Base-by-base conservation (phyloP, 2,113 vertebrate genomes). In the Petromus typicus region DNA sequence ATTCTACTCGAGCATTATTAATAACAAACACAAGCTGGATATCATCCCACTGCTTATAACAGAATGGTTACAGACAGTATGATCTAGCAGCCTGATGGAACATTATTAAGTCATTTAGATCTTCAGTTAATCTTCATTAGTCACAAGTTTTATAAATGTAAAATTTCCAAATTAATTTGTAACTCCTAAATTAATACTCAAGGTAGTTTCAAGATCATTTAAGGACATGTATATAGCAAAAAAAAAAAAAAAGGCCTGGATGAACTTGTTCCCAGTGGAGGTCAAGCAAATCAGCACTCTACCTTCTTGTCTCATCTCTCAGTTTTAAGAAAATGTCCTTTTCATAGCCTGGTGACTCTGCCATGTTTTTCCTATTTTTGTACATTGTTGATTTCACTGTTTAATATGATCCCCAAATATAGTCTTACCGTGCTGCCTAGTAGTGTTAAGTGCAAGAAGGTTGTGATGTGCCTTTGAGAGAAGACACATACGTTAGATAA, bases 71-170 rank as follows among this genome's bases (percentile, higher is more conserved):
- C 43, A 43, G 78, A 64, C 83, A 64, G 61, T 30, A 90, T 30
- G 89, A 76, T 32, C 76, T 27, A 82, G 67, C 69, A 83, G 54
- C n/a, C 56, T 67, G 34, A 79, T 3, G 7, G 5, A 80, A 22
- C 37, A 75, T 73, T 61, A 93, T 32, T 59, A 91, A 87, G 18
- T 88, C 78, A 88, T 12, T 85, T 93, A 86, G 79, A 95, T 73
- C 18, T 81, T 2, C 34, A 92, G 45, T n/a, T 6, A 45, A 56
- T 23, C n/a, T 27, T 83, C 37, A 75, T 89, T 91, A 89, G n/a
- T 94, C 73, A 85, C 16, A 71, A 76, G 34, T 73, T 85, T 66
- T 63, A 0, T 57, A 92, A 64, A 80, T 94, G 51, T 2, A 18
- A 90, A 91, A 87, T 34, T 88, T 5, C 25, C 84, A 43, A 27